Conservation (phyloP, 2,888 invertebrate species). For the Hecatera dysodea region DNA sequence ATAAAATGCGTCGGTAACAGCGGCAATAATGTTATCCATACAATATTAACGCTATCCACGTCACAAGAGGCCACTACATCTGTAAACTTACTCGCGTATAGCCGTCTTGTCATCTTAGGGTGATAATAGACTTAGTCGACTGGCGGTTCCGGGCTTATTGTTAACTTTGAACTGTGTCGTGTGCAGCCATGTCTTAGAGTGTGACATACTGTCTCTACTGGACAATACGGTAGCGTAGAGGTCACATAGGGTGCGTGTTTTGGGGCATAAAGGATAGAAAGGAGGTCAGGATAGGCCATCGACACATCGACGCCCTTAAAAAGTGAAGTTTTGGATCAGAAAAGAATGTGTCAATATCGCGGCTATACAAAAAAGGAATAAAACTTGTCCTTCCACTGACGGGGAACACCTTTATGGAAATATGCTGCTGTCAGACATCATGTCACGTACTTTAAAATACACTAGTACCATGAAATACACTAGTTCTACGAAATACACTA, state of each 20-base stretch:
- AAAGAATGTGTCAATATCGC: no score
- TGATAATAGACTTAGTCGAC: conserved; percentile 3
- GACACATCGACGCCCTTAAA: no score
- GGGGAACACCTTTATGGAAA: no score
- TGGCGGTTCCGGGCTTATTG: background rate
- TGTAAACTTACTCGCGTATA: background rate
- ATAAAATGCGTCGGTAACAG: background rate
- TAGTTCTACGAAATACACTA: no score
- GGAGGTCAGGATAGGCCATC: background rate
- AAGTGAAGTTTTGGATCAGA: no score
- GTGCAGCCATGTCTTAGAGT: background rate
- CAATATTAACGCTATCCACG: conserved; percentile 19
- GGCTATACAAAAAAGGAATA: no score
- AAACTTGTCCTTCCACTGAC: no score
- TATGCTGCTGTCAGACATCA: no score
- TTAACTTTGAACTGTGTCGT: background rate
- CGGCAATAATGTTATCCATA: conserved; percentile 7
- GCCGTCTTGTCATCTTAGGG: conserved; percentile 5
- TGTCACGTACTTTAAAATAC: no score
- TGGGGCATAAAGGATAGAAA: background rate
- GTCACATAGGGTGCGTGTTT: background rate
- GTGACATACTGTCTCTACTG: background rate
- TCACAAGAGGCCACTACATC: conserved; percentile 14
- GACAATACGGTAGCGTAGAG: background rate
- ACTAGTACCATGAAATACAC: no score